Conservation (phyloP, 1,140 invertebrate species). For the Heliconius hewitsoni region DNA sequence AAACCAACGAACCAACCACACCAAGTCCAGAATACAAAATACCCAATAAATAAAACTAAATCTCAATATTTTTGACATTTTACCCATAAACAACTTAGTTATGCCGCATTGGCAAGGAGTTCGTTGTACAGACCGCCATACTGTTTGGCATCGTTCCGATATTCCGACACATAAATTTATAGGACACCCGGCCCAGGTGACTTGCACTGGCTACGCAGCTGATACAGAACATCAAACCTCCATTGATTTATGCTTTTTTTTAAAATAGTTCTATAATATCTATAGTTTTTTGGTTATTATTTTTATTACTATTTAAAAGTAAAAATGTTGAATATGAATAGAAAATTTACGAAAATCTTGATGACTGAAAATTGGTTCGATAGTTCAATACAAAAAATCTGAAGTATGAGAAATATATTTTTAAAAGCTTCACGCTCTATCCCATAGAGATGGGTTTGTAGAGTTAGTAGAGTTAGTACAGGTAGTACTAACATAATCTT, state of each 20-base stretch:
- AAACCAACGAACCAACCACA: neutral
- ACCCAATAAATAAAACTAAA: constrained; percentile 23
- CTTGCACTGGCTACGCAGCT: constrained; percentile 50
- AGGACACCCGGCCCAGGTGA: constrained; percentile 55
- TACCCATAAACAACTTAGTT: constrained; percentile 28
- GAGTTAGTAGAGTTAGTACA: too few relatives aligned
- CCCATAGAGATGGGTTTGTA: too few relatives aligned
- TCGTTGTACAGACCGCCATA: constrained; percentile 49
- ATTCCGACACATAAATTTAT: constrained; percentile 54
- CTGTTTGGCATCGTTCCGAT: constrained; percentile 58
- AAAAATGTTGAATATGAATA: too few relatives aligned
- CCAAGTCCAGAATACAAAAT: neutral
- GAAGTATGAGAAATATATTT: too few relatives aligned
- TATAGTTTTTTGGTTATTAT: neutral
- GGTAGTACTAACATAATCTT: too few relatives aligned
- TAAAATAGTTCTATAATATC: neutral
- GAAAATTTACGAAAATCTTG: too few relatives aligned
- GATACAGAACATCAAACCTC: constrained; percentile 31
- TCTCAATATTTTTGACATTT: constrained; percentile 27
- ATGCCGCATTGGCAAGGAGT: constrained; percentile 51
- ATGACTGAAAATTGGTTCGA: too few relatives aligned
- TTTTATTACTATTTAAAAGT: too few relatives aligned
- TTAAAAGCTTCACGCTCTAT: too few relatives aligned
- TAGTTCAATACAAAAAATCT: too few relatives aligned
- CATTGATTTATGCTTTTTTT: constrained; percentile 20